phyloP scores from a whole-genome alignment of 2,113 vertebrate species.

The Tenrec ecaudatus region DNA sequence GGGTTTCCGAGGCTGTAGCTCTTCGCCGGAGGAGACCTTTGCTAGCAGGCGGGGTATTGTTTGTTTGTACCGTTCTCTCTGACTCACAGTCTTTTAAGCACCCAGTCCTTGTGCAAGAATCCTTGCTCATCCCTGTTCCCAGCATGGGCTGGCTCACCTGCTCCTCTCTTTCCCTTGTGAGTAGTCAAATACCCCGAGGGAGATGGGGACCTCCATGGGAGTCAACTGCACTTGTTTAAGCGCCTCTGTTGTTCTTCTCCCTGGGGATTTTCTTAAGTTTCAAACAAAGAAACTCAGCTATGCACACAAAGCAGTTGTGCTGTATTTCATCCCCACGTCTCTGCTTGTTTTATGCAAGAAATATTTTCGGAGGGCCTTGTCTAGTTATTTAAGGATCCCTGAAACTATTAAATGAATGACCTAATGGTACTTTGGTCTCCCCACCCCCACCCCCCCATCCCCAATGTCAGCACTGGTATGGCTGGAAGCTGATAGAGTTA shows the following conservation, averaged over 20 bases:
- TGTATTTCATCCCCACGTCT: neutral
- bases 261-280: neutral
- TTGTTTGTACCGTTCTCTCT: neutral
- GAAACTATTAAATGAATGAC: neutral
- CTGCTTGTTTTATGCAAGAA: neutral
- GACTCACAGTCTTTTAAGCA: neutral
- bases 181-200: neutral
- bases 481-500: neutral
- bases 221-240: neutral
- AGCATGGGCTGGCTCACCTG: neutral
- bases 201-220: neutral
- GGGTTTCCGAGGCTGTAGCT: too few species aligned
- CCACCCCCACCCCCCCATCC: too few species aligned
- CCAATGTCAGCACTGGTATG: neutral
- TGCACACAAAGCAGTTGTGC: too few species aligned
- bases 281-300: neutral
- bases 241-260: neutral
- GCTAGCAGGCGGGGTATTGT: neutral
- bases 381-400: neutral
- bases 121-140: neutral
- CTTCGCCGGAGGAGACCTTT: too few species aligned
- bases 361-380: neutral
- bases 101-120: neutral
- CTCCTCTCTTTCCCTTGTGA: neutral
- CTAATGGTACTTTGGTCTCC: neutral